Conservation (phyloP, 92 coral and sea anemone species). For the Pocillopora meandrina region DNA sequence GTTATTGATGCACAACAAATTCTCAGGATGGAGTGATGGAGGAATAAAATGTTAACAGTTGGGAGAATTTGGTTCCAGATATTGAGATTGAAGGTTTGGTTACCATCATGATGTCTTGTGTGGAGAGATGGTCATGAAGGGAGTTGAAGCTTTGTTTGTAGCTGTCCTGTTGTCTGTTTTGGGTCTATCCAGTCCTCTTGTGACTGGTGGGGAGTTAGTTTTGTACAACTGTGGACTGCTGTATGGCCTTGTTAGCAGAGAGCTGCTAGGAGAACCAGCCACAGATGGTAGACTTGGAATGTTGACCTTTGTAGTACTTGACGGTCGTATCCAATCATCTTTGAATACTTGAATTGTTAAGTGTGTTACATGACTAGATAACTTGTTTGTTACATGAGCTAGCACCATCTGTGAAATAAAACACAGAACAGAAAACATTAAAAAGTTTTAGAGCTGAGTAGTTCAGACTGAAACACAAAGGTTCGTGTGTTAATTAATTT, state of each 20-base stretch:
- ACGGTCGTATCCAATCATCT: conserved; percentile 94
- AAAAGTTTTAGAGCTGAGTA: too few species aligned
- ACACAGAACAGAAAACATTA: not conserved
- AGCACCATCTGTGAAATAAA: conserved; percentile 78
- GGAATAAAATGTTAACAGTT: not conserved
- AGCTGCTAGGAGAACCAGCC: conserved; percentile 36
- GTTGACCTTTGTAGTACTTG: conserved; percentile 75
- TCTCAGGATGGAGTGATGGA: too few species aligned
- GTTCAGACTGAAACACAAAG: too few species aligned
- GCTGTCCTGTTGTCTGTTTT: conserved; percentile 1
- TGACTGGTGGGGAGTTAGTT: not conserved
- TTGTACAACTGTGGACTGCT: conserved; percentile 31
- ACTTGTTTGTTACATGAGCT: conserved; percentile 96
- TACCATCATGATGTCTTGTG: conserved; percentile 5
- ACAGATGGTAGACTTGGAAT: conserved; percentile 57
- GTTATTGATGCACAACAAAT: too few species aligned
- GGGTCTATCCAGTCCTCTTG: conserved; percentile 20
- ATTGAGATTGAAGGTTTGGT: not conserved
- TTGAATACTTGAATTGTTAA: conserved; percentile 94
- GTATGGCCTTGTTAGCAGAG: conserved; percentile 19
- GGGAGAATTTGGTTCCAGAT: not conserved
- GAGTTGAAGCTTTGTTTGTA: not conserved
- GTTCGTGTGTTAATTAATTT: too few species aligned
- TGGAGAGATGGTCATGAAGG: conserved; percentile 2
- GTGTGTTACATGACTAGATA: conserved; percentile 78